Conservation (phyloP, 2,797 vertebrate species). For the Zalophus californianus region DNA sequence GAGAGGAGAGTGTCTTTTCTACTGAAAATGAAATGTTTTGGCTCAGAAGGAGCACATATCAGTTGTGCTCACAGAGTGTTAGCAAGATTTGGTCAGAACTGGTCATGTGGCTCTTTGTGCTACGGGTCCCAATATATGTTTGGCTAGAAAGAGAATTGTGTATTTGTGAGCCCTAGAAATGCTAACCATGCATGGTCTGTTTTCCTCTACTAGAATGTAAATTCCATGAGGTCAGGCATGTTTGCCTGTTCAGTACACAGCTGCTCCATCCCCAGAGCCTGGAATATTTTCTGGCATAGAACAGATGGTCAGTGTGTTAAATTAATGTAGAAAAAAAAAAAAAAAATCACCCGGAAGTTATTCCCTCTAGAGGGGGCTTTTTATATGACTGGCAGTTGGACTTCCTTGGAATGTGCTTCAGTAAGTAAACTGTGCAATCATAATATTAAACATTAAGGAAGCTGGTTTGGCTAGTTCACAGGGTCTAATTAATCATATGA, state of each 20-base stretch:
- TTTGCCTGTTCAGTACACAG: neutral
- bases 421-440: neutral
- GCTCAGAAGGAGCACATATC: neutral
- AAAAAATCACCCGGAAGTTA: neutral
- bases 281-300: neutral
- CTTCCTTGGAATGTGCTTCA: neutral
- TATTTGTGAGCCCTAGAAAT: neutral
- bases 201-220: neutral
- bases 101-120: neutral
- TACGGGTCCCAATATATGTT: neutral
- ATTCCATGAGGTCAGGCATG: neutral
- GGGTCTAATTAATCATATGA: neutral
- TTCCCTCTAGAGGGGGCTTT: neutral
- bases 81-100: neutral
- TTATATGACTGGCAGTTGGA: neutral
- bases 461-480: neutral
- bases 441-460: neutral
- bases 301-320: neutral
- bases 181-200: too few relatives aligned
- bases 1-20: neutral
- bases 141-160: neutral
- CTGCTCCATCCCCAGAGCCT: neutral
- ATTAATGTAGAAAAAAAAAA: neutral
- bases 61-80: neutral
- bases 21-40: neutral